A percentile compares a stretch with the other conserved stretches of the same genome.
Evolutionary conservation across 2,888 invertebrate species (phyloP).

Genomic region (Lysandra coridon): DNA sequence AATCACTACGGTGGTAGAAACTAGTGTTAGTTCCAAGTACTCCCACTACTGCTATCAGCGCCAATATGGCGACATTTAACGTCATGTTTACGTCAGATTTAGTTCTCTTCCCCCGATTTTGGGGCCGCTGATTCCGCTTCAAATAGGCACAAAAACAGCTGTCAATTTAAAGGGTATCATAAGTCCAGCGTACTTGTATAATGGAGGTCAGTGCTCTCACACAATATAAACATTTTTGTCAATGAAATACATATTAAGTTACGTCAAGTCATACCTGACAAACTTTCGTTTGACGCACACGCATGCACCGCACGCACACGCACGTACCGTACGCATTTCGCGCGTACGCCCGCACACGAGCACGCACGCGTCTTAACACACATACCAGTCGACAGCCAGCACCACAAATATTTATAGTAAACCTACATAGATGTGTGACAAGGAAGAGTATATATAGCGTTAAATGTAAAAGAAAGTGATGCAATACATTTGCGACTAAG

Average conservation of each 20-base stretch:
- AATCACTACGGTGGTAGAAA: no score
- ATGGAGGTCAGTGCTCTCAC: not conserved
- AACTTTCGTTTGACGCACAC: not conserved
- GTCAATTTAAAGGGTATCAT: no score
- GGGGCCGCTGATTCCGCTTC: no score
- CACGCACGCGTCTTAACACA: not conserved
- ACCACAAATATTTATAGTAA: not conserved
- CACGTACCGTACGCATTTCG: not conserved
- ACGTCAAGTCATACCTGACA: not conserved
- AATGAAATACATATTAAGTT: not conserved
- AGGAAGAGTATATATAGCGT: not conserved
- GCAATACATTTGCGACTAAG: not conserved
- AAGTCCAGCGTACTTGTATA: no score
- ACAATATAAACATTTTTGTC: not conserved
- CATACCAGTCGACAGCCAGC: not conserved
- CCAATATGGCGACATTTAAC: no score
- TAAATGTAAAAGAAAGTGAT: not conserved
- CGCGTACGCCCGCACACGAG: not conserved
- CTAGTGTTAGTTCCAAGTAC: no score
- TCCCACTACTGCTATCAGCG: no score
- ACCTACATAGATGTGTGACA: not conserved
- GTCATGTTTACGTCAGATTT: no score
- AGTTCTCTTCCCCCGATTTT: no score
- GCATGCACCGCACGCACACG: not conserved
- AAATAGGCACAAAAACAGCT: no score